Evolutionary conservation across 2,888 invertebrate genomes (phyloP), one percentile per base, ranked within the genome.

Genomic region (Altica lythri): DNA sequence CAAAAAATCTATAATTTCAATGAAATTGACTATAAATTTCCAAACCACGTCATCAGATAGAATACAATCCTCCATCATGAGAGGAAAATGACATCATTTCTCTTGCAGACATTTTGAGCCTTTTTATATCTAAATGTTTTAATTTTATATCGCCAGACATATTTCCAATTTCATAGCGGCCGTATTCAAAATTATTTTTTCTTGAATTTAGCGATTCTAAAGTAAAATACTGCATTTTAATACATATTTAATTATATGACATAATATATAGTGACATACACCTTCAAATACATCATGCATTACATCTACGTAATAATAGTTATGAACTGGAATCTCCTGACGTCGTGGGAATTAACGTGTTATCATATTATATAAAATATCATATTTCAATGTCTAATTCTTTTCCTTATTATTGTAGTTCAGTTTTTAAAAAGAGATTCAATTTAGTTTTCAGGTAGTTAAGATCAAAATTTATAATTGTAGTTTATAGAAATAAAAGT

Each of bases 1-100:
- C n/a, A n/a, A n/a, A 5, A 65, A 40, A 38, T 68, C 63, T 34
- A 65, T 56, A 14, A 68, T 59, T 61, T 66, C 61, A 6, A 59
- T 46, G 10, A 68, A 57, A 51, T 61, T 57, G 6, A 61, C 37
- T 19, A 65, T 10, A 54, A 65, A 64, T 9, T 38, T 27, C 66
- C 67, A 68, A 12, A 65, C 61, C 2, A 43, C 35, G 37, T 68
- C 62, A 51, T 64, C 59, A 14, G 25, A 22, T 8, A 65, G 65
- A 34, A 69, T 48, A 1, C 68, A 25, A 48, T 70, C 66, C 1
- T 63, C 67, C 17, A 35, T 3, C 4, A 35, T 16, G 2, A 35
- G 9, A 35, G 35, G 35, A 10, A 35, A 35, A 57, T n/a, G 34
- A 27, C 34, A 51, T 55, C 46, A 55, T 55, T 52, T 60, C 60